Evolutionary conservation across 2,888 invertebrate species (phyloP).

Genomic region (Siphlonurus alternatus): DNA sequence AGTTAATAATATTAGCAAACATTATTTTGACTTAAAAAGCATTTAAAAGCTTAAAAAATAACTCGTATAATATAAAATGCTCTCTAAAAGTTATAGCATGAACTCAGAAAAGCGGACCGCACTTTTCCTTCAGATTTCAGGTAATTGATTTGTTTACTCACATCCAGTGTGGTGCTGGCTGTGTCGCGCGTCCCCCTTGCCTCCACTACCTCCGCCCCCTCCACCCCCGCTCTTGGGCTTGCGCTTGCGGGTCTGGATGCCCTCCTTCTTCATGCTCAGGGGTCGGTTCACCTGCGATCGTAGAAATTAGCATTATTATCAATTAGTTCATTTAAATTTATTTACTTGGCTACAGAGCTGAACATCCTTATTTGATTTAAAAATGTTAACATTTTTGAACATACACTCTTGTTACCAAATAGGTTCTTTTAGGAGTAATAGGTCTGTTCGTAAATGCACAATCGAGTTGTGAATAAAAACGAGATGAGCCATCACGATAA

Average conservation of each 20-base stretch:
- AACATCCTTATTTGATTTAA: neutral
- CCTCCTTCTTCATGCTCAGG: slow-evolving; percentile 96
- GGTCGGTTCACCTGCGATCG: slow-evolving; percentile 92
- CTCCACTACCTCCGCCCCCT: neutral
- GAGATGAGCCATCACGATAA: too few relatives aligned
- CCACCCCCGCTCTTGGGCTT: slow-evolving; percentile 50
- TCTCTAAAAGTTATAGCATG: too few relatives aligned
- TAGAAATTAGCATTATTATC: slow-evolving; percentile 14
- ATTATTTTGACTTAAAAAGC: too few relatives aligned
- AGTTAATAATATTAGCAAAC: too few relatives aligned
- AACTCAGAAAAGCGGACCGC: too few relatives aligned
- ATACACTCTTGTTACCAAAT: neutral
- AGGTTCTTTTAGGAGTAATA: neutral
- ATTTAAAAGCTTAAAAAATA: too few relatives aligned
- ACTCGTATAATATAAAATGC: too few relatives aligned
- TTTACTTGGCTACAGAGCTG: neutral
- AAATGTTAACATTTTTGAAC: too few relatives aligned
- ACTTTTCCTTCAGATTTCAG: too few relatives aligned
- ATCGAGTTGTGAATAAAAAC: too few relatives aligned
- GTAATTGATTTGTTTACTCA: too few relatives aligned
- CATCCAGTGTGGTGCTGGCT: neutral
- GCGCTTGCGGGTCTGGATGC: slow-evolving; percentile 91
- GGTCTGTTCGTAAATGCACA: too few relatives aligned
- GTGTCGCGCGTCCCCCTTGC: neutral
- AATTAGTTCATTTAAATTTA: neutral